Conservation (phyloP, 2,797 vertebrate species). For the Psittacula derbiana region DNA sequence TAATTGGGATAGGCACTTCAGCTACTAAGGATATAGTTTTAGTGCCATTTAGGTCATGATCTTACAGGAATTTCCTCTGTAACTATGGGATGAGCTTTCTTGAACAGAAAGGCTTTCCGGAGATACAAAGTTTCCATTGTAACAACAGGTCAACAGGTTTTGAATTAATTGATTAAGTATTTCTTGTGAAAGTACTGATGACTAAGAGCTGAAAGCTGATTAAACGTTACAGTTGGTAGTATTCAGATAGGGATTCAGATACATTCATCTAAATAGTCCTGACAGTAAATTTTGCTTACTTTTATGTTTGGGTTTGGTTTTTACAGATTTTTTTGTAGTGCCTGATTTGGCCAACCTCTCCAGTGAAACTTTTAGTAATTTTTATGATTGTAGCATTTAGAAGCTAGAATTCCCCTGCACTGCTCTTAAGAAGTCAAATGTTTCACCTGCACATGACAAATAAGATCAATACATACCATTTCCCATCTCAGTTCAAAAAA, state of each 20-base stretch:
- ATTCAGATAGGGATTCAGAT: neutral
- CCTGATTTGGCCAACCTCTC: neutral
- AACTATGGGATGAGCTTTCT: neutral
- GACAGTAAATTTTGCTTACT: neutral
- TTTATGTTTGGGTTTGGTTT: neutral
- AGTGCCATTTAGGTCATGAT: neutral
- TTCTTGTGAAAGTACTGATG: neutral
- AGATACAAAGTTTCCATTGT: neutral
- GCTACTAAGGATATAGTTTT: neutral
- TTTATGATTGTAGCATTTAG: neutral
- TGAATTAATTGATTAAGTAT: neutral
- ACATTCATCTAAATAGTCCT: neutral
- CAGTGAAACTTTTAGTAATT: neutral
- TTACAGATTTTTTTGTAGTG: neutral
- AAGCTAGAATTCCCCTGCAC: neutral
- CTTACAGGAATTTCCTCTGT: neutral
- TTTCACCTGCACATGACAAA: neutral
- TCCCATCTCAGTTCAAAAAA: neutral
- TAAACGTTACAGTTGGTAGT: neutral
- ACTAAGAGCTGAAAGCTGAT: slow-evolving; percentile 2
- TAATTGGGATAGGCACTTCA: neutral
- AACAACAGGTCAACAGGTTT: neutral
- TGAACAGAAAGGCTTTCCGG: neutral
- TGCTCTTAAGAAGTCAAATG: neutral
- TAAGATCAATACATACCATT: neutral